Conservation (phyloP, 2,888 invertebrate species). For the Perdita meconis region DNA sequence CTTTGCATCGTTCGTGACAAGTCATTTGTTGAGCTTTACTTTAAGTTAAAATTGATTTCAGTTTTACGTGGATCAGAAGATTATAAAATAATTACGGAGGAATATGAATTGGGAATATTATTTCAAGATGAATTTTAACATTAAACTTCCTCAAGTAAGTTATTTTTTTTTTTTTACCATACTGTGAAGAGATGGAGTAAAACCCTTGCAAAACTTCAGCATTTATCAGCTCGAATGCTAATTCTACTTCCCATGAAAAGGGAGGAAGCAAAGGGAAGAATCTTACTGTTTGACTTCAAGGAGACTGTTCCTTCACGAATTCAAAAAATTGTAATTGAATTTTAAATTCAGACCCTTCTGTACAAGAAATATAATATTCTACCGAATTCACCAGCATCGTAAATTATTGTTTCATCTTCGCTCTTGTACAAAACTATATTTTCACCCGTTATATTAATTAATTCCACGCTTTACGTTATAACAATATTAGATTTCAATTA, state of each 20-base stretch:
- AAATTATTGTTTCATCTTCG: neutral
- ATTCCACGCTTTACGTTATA: neutral
- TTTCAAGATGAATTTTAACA: no score
- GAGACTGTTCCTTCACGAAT: neutral
- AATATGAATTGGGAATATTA: no score
- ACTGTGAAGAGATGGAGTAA: no score
- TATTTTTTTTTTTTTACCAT: no score
- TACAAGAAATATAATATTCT: neutral
- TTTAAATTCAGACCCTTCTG: neutral
- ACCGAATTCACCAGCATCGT: neutral
- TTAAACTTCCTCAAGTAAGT: no score
- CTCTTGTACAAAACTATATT: neutral
- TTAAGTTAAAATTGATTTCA: no score
- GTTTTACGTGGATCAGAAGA: neutral
- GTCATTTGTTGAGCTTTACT: no score
- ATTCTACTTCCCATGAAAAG: neutral
- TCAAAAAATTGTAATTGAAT: constrained; percentile 3
- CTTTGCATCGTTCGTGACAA: no score
- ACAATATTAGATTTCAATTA: neutral
- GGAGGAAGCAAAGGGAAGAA: neutral
- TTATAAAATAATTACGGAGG: no score
- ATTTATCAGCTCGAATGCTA: neutral
- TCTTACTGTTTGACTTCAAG: constrained; percentile 17
- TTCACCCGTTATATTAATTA: neutral
- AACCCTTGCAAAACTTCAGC: no score